Evolutionary conservation across 2,797 vertebrate species (phyloP), one percentile per base, ranked within the genome.

Genomic region (Oophaga sylvatica): DNA sequence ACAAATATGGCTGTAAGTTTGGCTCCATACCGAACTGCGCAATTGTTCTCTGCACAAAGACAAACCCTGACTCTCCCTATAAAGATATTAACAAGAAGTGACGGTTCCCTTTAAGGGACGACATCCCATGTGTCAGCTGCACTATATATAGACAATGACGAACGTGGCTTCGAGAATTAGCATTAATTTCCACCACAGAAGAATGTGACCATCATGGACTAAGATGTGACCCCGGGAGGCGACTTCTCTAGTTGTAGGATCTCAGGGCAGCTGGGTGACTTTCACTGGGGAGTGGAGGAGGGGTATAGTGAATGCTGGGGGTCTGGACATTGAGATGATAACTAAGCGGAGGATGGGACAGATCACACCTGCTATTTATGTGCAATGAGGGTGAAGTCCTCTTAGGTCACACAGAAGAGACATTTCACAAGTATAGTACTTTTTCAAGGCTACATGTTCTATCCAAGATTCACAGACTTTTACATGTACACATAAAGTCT

Each of bases 81-180:
- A 65, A 12, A n/a, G 9, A 65, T 65, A 65, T 65, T n/a, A 2
- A 68, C 29, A 6, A 68, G 12, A 29, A 73, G 70, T 22, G 35
- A 68, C 13, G 13, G 35, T 3, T 65, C 63, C 41, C 80, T 81
- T 53, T 53, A 81, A 48, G n/a, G 26, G 26, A 35, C 17, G 60
- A 4, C 59, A 67, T 53, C 41, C 41, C 15, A 5, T 57, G 53
- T 56, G 17, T 57, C 26, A 29, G 15, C 22, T 57, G n/a, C 1
- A 12, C 63, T 82, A 70, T 82, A 41, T 82, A 56, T 82, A 56
- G 63, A 82, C 63, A 82, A 81, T 82, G 80, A 82, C 31, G 80
- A 56, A 82, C 70, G 80, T 12, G 16, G n/a, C 26, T 68, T 5
- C 11, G 7, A 62, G 80, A 67, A 63, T 81, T 26, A 26, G 41